These are phyloP conservation scores for Oryzaephilus surinamensis DNA, from an alignment of 1,140 invertebrate genomes.

Conservation along the genomic window DNA sequence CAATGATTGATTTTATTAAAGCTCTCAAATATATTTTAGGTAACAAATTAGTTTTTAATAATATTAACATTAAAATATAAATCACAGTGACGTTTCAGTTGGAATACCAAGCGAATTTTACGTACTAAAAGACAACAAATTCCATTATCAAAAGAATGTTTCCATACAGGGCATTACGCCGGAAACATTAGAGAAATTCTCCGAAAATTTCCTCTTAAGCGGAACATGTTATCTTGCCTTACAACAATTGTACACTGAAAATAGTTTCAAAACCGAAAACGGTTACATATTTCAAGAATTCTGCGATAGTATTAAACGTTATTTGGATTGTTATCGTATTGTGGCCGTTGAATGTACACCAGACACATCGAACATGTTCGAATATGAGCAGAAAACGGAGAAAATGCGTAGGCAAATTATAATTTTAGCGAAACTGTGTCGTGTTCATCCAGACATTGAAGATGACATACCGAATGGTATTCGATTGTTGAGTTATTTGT, in stretches of 20 bases:
- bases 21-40: slow-evolving; percentile 29
- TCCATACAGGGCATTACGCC: no score
- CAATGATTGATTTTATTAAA: slow-evolving; percentile 20
- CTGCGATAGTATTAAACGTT: slow-evolving; percentile 29
- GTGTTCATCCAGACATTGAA: slow-evolving; percentile 23
- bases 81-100: no score
- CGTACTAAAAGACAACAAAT: no score
- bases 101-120: no score
- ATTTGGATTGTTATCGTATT: slow-evolving; percentile 27
- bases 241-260: no score
- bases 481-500: slow-evolving; percentile 31
- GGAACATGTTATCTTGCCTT: no score
- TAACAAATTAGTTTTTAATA: no score
- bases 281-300: slow-evolving; percentile 33
- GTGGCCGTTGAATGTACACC: slow-evolving; percentile 22
- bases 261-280: no score
- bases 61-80: no score
- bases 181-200: no score
- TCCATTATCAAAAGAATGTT: no score
- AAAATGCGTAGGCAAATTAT: slow-evolving; percentile 24
- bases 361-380: slow-evolving; percentile 21
- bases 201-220: no score
- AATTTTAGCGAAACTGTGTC: slow-evolving; percentile 28
- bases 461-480: slow-evolving; percentile 26
- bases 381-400: slow-evolving; percentile 22